Evolutionary conservation across 2,888 invertebrate genomes (phyloP).

Genomic region (Lithophane semibrunnea): DNA sequence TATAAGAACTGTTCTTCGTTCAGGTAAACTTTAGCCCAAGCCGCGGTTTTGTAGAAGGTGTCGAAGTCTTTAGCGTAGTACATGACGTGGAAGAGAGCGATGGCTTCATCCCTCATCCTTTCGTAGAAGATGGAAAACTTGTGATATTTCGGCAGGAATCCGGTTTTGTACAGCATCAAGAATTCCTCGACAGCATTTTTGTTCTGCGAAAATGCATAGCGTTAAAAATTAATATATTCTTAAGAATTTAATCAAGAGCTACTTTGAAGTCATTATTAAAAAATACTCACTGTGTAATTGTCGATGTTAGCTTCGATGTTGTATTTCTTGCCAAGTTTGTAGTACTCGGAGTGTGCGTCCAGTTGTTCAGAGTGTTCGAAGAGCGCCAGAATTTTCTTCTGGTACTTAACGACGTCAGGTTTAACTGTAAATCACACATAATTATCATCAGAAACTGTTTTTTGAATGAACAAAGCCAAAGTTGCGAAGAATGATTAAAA

Average conservation of each 20-base stretch:
- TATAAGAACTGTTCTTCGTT: slow-evolving; percentile 92
- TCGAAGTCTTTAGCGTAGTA: slow-evolving; percentile 91
- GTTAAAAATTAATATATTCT: background rate
- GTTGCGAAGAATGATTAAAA: background rate
- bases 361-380: slow-evolving; percentile 84
- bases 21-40: slow-evolving; percentile 89
- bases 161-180: slow-evolving; percentile 79
- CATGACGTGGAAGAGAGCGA: slow-evolving; percentile 90
- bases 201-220: slow-evolving; percentile 75
- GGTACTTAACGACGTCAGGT: slow-evolving; percentile 73
- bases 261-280: background rate
- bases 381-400: slow-evolving; percentile 85
- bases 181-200: slow-evolving; percentile 85
- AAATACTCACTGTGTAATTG: slow-evolving; percentile 73
- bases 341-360: slow-evolving; percentile 74
- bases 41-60: slow-evolving; percentile 90
- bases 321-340: slow-evolving; percentile 79
- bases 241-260: background rate
- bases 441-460: background rate
- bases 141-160: slow-evolving; percentile 86
- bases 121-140: slow-evolving; percentile 89
- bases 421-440: slow-evolving; percentile 67
- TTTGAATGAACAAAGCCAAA: background rate
- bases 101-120: slow-evolving; percentile 85
- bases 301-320: slow-evolving; percentile 81